Evolutionary conservation across 2,113 vertebrate species (phyloP).

Genomic region (Phylloscopus trochiloides): DNA sequence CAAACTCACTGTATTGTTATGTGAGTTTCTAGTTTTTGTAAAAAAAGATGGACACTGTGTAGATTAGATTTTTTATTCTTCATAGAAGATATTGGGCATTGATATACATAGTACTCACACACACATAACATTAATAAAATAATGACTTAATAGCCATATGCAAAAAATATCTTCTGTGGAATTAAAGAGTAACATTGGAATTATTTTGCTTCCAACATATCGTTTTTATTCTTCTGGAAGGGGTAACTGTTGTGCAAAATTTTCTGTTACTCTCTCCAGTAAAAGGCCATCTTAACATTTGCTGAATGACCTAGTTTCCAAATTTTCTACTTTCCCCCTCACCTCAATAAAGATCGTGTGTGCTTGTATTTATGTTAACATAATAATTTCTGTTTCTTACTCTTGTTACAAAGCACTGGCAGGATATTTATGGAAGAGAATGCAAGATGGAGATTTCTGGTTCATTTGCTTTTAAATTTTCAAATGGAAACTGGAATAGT

Average conservation of each 20-base stretch:
- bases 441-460: background rate
- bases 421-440: background rate
- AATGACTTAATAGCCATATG: background rate
- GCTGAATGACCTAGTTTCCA: constrained; percentile 4
- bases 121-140: background rate
- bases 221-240: background rate
- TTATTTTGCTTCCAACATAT: background rate
- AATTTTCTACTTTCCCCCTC: background rate
- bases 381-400: background rate
- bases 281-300: background rate
- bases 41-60: background rate
- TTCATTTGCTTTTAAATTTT: background rate
- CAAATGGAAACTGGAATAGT: background rate
- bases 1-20: background rate
- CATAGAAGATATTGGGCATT: background rate
- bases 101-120: background rate
- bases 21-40: background rate
- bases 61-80: background rate
- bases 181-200: background rate
- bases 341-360: background rate
- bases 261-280: background rate
- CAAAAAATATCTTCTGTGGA: background rate
- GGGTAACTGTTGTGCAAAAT: background rate
- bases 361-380: background rate
- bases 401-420: background rate